phyloP scores from a whole-genome alignment of 2,113 vertebrate genomes.

The Azemiops feae region DNA sequence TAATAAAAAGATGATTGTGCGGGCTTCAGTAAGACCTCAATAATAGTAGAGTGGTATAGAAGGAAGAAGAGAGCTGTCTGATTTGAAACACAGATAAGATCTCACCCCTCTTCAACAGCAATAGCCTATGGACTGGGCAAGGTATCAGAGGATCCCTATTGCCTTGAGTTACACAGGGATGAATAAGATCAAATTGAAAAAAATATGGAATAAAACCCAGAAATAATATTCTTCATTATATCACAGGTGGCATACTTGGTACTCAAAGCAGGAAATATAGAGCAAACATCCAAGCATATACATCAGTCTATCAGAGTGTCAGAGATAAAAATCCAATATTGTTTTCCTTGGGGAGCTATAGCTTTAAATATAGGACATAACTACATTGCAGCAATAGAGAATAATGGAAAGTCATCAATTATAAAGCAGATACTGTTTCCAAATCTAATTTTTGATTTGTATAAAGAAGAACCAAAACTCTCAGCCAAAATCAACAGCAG shows the following conservation, averaged over 20 bases:
- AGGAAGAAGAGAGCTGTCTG: neutral
- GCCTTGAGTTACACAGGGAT: neutral
- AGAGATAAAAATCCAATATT: neutral
- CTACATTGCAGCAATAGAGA: neutral
- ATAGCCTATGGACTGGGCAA: neutral
- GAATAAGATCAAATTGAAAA: neutral
- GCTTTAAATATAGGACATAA: neutral
- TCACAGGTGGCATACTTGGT: neutral
- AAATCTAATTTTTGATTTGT: neutral
- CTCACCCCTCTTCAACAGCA: neutral
- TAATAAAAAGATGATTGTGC: neutral
- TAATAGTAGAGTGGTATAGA: neutral
- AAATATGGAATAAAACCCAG: neutral
- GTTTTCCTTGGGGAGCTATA: neutral
- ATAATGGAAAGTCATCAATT: neutral
- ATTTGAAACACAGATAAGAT: too few species aligned
- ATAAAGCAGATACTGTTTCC: neutral
- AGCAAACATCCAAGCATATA: neutral
- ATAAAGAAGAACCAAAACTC: neutral
- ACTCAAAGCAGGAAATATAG: neutral
- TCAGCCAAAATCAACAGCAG: neutral
- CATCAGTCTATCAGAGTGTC: neutral
- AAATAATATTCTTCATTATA: neutral
- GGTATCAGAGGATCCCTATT: neutral
- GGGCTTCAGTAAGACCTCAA: neutral